Base-by-base conservation (phyloP, 1,140 invertebrate genomes). In the Aphaenogaster floridana region DNA sequence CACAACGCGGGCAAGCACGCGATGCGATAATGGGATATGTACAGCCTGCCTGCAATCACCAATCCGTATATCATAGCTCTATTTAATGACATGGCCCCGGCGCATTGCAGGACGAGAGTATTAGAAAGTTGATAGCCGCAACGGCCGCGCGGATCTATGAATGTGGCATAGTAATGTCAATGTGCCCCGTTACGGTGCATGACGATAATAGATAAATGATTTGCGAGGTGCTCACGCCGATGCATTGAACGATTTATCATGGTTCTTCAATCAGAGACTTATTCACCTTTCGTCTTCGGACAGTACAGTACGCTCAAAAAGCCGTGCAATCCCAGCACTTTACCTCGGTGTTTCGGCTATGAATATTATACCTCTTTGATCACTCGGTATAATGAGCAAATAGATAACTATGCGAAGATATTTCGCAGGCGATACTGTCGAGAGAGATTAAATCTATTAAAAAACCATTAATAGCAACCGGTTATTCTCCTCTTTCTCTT, bases 81-180 rank as follows among this genome's bases (percentile, higher is more conserved):
- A 50, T 52, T n/a, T 79, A 86, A 86, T 86, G 83, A 86, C 59
- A 76, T 50, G 71, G 61, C 48, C 48, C 39, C 83, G 61, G 15
- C 59, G 28, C 48, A 66, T 79, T 79, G 74, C 83, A 66, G 48
- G 83, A 84, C 48, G 74, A 66, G 74, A 4, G 61, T 79, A 79
- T 86, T 86, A 86, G 83, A 86, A 86, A 86, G 83, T 86, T 48
- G 83, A 86, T 78, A 86, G 61, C 69, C 54, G 68, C 63, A 36
- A 21, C 34, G 76, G 28, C 21, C 57, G 34, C 39, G 5, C 61
- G 61, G 61, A 86, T 86, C 61, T 79, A 59, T 78, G 74, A 86
- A 86, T 86, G 63, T 66, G 83, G 74, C 83, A 79, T 66, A 86
- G 57, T 85, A 78, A 63, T 66, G 74, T 78, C 72, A 86, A 86